Evolutionary conservation across 2,888 invertebrate species (phyloP).

Genomic region (Sycophila texana): DNA sequence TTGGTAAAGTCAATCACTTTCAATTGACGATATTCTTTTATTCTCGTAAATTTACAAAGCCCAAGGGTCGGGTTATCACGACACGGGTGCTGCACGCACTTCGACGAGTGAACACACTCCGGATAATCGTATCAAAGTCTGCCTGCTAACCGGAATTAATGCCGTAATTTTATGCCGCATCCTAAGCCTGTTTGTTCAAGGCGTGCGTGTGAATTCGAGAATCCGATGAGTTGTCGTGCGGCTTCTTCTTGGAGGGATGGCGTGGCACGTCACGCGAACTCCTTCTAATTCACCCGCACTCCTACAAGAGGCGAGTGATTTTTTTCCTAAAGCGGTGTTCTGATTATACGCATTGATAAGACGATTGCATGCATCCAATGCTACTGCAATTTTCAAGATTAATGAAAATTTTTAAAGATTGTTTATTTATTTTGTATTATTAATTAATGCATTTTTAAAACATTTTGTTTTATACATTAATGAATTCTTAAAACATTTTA

Average conservation of each 20-base stretch:
- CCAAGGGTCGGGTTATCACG: slow-evolving; percentile 15
- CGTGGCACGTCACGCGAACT: slow-evolving; percentile 1
- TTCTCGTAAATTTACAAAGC: slow-evolving; percentile 20
- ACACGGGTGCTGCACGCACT: slow-evolving; percentile 17
- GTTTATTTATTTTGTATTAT: no score
- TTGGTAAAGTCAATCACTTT: no score
- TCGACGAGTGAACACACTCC: neutral
- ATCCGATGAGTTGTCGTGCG: neutral
- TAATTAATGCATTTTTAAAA: no score
- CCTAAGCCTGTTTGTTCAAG: neutral
- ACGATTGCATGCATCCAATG: no score
- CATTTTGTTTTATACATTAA: no score
- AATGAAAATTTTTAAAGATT: no score
- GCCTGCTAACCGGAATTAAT: slow-evolving; percentile 42
- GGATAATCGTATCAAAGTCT: slow-evolving; percentile 43
- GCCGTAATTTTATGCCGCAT: neutral
- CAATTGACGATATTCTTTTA: neutral
- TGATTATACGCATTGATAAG: no score
- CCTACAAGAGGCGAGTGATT: no score
- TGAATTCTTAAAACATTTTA: no score
- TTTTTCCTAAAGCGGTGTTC: no score
- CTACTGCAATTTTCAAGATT: no score
- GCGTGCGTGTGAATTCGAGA: neutral
- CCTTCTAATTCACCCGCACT: neutral
- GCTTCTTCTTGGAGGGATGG: slow-evolving; percentile 11